Base-by-base conservation (phyloP, 2,113 vertebrate genomes). In the Pygathrix nemaeus region DNA sequence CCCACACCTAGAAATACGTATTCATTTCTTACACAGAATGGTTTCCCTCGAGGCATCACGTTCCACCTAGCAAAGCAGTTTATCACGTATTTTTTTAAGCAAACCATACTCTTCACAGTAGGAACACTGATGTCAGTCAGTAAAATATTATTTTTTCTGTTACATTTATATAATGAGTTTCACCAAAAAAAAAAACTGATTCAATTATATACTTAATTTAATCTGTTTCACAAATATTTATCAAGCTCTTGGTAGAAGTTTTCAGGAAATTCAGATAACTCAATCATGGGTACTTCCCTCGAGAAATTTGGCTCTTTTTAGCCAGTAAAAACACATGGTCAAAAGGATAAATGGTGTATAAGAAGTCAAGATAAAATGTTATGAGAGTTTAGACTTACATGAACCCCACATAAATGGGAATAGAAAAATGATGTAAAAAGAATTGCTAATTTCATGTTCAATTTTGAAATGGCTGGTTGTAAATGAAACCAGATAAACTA, bases 141-240 rank as follows among this genome's bases (percentile, higher is more conserved):
- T 72, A 93, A 93, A 98, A 83, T 95, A 76, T 80, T 52, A 91
- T 86, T 86, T 94, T 79, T 38, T 93, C 48, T 79, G 48, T 85
- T 72, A 93, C 35, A 80, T 90, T 94, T 92, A 90, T 38, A 73
- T 61, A 84, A 61, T 72, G 2, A 83, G 18, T 40, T 90, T 70
- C 93, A 75, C 6, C 32, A 93, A 85, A 91, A 85, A 91, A 38
- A 68, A 95, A 84, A 73, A 30, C 52, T 17, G 17, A n/a, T 94
- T 94, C 23, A 94, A 64, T 79, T 83, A 75, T 35, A 76, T 75
- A 73, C 32, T 92, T 97, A 86, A 90, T 72, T 70, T 78, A 92
- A 86, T 48, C 68, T 68, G 64, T 80, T 72, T 96, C 61, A 94
- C 40, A 94, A 94, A 90, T 64, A 88, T 48, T 88, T 94, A 90